Evolutionary conservation across 1,140 invertebrate species (phyloP).

Genomic region (Rhopalosiphum maidis): DNA sequence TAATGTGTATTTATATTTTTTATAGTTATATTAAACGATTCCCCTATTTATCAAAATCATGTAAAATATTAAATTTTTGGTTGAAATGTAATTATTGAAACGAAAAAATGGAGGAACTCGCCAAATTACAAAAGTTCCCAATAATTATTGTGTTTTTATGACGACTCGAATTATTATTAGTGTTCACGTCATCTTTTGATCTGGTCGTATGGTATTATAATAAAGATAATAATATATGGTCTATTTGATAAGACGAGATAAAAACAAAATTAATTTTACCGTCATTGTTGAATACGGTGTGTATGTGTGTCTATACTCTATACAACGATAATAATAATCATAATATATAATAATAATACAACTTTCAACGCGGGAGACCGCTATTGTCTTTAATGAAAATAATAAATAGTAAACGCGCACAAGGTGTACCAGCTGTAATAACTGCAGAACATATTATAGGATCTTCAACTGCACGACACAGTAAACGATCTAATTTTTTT

Average conservation of each 20-base stretch:
- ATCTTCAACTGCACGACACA: not conserved
- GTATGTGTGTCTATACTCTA: not conserved
- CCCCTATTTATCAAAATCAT: not conserved
- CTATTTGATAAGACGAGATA: slow-evolving; percentile 21
- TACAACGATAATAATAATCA: not conserved
- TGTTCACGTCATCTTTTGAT: not conserved
- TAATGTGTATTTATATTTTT: no score
- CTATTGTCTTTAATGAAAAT: not conserved
- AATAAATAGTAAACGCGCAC: not conserved
- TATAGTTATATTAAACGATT: no score
- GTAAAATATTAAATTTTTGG: not conserved
- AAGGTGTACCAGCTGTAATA: not conserved
- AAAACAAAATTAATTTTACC: not conserved
- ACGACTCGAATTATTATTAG: not conserved
- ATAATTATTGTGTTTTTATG: not conserved
- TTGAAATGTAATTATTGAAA: not conserved
- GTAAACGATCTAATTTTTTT: slow-evolving; percentile 19
- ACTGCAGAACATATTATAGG: not conserved
- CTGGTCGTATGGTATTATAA: not conserved
- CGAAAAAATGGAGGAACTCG: not conserved
- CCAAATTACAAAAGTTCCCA: not conserved
- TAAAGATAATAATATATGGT: not conserved
- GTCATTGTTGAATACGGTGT: not conserved
- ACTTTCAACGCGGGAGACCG: slow-evolving; percentile 16
- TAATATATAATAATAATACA: not conserved